Evolutionary conservation across 2,888 invertebrate genomes (phyloP).

Genomic region (Hydropsyche betteni): DNA sequence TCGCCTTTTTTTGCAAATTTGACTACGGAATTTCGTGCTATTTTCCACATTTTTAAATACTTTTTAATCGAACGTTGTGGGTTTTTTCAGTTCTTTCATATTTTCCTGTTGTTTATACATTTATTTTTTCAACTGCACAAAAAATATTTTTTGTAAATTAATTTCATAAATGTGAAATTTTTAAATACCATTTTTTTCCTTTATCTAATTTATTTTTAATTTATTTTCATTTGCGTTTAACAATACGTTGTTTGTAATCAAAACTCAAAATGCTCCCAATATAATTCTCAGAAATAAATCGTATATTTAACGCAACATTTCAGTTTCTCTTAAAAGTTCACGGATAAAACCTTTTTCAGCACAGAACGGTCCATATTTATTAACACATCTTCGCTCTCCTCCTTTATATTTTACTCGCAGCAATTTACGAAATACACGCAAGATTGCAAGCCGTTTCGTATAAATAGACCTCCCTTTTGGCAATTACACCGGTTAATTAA

Average conservation of each 20-base stretch:
- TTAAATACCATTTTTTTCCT: background rate
- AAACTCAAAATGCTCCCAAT: too few species aligned
- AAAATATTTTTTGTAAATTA: too few species aligned
- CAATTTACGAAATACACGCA: constrained; percentile 27
- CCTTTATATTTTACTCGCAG: constrained; percentile 5
- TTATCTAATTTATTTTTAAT: background rate
- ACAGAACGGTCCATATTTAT: background rate
- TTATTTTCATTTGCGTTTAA: constrained; percentile 18
- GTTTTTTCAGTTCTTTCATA: too few species aligned
- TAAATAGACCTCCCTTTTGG: constrained; percentile 34
- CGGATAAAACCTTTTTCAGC: background rate
- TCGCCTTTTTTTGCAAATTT: background rate
- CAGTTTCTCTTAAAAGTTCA: background rate
- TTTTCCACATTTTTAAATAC: too few species aligned
- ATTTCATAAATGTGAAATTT: too few species aligned
- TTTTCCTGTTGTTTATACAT: too few species aligned
- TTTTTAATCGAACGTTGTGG: too few species aligned
- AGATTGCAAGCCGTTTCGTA: constrained; percentile 27
- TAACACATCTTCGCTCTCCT: constrained; percentile 14
- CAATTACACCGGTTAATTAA: constrained; percentile 38
- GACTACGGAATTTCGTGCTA: background rate
- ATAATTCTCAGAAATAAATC: too few species aligned
- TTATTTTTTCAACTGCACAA: too few species aligned
- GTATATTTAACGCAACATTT: too few species aligned
- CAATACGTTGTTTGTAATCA: background rate